Conservation (phyloP, 2,113 vertebrate genomes). For the Edolisoma coerulescens region DNA sequence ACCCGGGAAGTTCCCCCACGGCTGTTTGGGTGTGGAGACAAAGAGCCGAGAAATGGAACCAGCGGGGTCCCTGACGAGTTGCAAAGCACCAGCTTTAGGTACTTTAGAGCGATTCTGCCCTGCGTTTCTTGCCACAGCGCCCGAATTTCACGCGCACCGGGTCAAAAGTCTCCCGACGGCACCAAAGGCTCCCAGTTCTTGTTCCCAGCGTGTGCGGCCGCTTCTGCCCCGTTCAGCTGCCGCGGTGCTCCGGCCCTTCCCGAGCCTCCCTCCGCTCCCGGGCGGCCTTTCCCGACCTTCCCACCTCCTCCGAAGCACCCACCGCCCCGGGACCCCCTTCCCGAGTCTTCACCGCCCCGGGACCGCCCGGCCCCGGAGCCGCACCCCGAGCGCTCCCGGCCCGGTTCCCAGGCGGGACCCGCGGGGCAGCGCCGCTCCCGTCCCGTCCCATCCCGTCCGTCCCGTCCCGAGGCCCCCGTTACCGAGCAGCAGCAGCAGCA, state of each 20-base stretch:
- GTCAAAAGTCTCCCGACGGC: background rate
- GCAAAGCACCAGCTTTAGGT: background rate
- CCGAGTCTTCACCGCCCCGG: background rate
- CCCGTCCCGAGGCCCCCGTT: background rate
- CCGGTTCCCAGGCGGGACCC: background rate
- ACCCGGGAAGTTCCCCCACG: rapidly evolving
- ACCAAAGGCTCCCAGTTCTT: rapidly evolving
- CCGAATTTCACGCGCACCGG: background rate
- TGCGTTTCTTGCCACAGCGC: background rate
- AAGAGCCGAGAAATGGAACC: rapidly evolving
- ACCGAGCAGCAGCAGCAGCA: background rate
- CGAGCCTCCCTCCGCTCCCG: background rate
- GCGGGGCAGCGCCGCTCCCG: background rate
- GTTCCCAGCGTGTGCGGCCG: rapidly evolving
- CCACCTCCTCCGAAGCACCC: no score
- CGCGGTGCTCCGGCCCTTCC: no score
- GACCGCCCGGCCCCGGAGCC: background rate
- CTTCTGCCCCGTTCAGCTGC: background rate
- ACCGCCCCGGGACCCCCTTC: rapidly evolving
- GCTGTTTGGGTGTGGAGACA: rapidly evolving
- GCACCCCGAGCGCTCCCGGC: background rate
- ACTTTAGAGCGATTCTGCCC: background rate
- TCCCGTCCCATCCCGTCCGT: background rate
- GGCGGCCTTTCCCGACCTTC: no score
- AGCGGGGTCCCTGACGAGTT: rapidly evolving